These are phyloP conservation scores for Pollenia amentaria DNA, from an alignment of 2,888 invertebrate genomes.

Conservation along the genomic window DNA sequence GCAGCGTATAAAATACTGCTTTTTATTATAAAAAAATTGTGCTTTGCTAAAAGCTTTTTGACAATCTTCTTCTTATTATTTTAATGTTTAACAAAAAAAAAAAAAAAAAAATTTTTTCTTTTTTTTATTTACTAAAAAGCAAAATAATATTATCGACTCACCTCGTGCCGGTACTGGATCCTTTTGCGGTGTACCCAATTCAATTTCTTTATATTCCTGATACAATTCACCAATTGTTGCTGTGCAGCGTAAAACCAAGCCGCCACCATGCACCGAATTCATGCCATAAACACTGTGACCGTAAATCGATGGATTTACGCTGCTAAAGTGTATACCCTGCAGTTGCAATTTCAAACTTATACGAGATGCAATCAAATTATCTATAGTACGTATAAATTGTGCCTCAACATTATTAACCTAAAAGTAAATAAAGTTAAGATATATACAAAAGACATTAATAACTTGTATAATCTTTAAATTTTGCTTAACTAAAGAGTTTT, in stretches of 20 bases:
- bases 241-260: slow-evolving; percentile 89
- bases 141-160: slow-evolving; percentile 82
- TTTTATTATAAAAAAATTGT: too few species aligned
- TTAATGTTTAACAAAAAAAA: too few species aligned
- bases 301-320: slow-evolving; percentile 78
- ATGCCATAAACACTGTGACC: slow-evolving; percentile 76
- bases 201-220: slow-evolving; percentile 88
- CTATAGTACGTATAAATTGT: slow-evolving; percentile 83
- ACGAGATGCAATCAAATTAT: slow-evolving; percentile 83
- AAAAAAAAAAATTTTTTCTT: too few species aligned
- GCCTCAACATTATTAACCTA: slow-evolving; percentile 83
- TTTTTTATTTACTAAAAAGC: too few species aligned
- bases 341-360: slow-evolving; percentile 83
- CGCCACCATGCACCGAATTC: slow-evolving; percentile 81
- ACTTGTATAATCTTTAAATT: neutral
- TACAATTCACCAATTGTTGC: slow-evolving; percentile 90
- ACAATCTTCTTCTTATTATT: too few species aligned
- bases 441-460: neutral
- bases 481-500: neutral
- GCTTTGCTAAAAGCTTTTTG: too few species aligned
- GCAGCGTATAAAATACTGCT: too few species aligned
- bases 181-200: slow-evolving; percentile 89
- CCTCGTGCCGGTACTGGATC: slow-evolving; percentile 93
- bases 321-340: slow-evolving; percentile 84
- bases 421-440: slow-evolving; percentile 56